Percentiles rank a stretch among this genome's conserved stretches.
phyloP scores from a whole-genome alignment of 1,140 invertebrate species.

The Ptiloglossa arizonensis region DNA sequence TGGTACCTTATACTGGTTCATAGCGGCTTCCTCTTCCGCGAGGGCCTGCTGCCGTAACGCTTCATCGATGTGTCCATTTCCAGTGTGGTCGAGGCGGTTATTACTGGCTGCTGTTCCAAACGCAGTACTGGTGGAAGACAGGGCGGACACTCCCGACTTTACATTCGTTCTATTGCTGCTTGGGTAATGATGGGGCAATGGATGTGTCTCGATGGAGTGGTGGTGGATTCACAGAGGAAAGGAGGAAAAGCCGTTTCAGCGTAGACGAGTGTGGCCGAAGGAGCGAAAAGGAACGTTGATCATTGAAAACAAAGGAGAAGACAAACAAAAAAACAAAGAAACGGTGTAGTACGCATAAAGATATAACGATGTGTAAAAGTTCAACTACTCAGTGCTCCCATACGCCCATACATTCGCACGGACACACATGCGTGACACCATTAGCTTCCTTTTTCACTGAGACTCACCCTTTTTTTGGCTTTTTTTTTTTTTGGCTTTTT shows the following conservation, averaged over 20 bases:
- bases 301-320: constrained; percentile 81
- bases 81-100: constrained; percentile 86
- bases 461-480: neutral
- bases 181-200: constrained; percentile 76
- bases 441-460: constrained; percentile 14
- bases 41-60: constrained; percentile 92
- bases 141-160: constrained; percentile 93
- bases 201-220: constrained; percentile 67
- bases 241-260: constrained; percentile 61
- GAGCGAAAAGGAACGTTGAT: constrained; percentile 75
- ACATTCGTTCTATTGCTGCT: constrained; percentile 92
- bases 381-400: constrained; percentile 41
- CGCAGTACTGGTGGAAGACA: constrained; percentile 93
- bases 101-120: constrained; percentile 91
- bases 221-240: constrained; percentile 51
- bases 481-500: no score
- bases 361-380: constrained; percentile 76
- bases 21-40: constrained; percentile 96
- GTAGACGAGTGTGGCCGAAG: constrained; percentile 67
- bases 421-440: constrained; percentile 23
- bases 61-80: constrained; percentile 91
- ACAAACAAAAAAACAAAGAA: constrained; percentile 79
- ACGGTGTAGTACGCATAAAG: constrained; percentile 81
- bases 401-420: neutral
- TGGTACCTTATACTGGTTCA: constrained; percentile 96